Percentiles rank a stretch among this genome's conserved stretches.
Evolutionary conservation across 1,140 invertebrate species (phyloP).

Genomic region (Papilio glaucus): DNA sequence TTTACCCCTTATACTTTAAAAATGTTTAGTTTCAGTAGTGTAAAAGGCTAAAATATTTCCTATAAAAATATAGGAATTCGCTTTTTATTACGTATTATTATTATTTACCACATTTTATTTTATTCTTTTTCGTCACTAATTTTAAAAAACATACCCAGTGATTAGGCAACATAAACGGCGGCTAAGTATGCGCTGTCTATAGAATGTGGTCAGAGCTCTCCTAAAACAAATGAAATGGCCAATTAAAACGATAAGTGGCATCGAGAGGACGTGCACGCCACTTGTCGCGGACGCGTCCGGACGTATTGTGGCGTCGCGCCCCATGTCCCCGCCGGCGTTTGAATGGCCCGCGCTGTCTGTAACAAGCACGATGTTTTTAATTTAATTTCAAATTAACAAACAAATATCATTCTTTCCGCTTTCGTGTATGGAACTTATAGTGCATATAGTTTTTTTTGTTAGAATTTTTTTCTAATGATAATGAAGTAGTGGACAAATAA

Average conservation of each 20-base stretch:
- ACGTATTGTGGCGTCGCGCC: slow-evolving; percentile 43
- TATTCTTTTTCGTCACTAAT: background rate
- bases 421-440: background rate
- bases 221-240: slow-evolving; percentile 42
- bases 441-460: no score
- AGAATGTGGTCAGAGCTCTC: background rate
- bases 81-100: no score
- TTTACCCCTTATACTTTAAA: no score
- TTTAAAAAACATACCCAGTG: background rate
- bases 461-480: no score
- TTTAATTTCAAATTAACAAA: slow-evolving; percentile 28
- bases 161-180: slow-evolving; percentile 3
- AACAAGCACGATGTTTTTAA: slow-evolving; percentile 6
- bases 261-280: slow-evolving; percentile 27
- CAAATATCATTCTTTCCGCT: background rate
- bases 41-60: no score
- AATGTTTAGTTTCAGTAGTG: no score
- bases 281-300: slow-evolving; percentile 29
- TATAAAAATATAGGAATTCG: no score
- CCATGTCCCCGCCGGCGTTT: slow-evolving; percentile 33
- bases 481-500: no score
- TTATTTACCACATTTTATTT: no score
- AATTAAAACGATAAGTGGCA: slow-evolving; percentile 41
- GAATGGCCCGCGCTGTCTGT: slow-evolving; percentile 26
- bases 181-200: background rate